Evolutionary conservation across 2,113 vertebrate genomes (phyloP).

Genomic region (Orycteropus afer): DNA sequence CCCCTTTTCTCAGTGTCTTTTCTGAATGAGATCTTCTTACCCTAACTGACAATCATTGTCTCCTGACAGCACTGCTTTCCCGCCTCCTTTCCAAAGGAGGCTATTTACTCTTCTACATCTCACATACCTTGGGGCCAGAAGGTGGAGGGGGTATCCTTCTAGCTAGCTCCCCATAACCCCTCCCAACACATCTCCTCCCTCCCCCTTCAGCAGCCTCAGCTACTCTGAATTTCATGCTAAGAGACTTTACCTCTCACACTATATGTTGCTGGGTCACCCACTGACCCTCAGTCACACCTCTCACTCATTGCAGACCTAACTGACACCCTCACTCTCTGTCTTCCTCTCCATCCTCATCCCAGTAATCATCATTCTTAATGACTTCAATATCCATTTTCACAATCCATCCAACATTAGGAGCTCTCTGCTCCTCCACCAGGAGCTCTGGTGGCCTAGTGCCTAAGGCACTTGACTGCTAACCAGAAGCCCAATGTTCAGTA

Average conservation of each 20-base stretch:
- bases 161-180: background rate
- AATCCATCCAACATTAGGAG: background rate
- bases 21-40: background rate
- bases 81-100: background rate
- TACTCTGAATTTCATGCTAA: background rate
- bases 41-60: background rate
- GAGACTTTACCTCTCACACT: background rate
- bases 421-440: background rate
- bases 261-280: background rate
- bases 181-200: background rate
- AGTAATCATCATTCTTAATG: background rate
- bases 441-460: no score
- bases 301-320: background rate
- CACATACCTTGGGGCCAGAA: background rate
- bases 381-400: background rate
- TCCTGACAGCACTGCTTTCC: background rate
- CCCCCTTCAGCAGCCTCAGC: background rate
- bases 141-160: no score
- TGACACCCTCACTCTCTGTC: background rate
- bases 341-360: background rate
- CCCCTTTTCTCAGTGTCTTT: background rate
- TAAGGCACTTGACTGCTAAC: no score
- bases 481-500: background rate
- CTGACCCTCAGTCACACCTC: no score
- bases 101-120: background rate